phyloP scores from a whole-genome alignment of 2,797 vertebrate species.

The Percopsis omiscomaycus region DNA sequence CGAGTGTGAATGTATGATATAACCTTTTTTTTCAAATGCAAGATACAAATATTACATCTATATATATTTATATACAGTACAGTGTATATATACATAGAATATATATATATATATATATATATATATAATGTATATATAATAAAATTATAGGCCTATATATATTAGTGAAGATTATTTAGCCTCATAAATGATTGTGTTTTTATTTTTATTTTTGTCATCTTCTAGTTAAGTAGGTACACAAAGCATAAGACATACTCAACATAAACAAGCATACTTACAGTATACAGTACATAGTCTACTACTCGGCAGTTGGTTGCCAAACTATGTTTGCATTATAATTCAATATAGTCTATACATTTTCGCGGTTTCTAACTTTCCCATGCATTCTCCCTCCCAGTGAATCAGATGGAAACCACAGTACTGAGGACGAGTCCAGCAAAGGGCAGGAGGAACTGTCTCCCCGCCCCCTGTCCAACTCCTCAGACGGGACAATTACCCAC shows the following conservation, averaged over 20 bases:
- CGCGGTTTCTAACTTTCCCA: conserved; percentile 5
- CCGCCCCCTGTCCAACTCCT: conserved; percentile 86
- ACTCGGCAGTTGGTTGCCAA: neutral
- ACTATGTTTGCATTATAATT: neutral
- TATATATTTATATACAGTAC: too few relatives aligned
- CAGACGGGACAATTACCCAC: conserved; percentile 83
- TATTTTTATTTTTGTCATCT: too few relatives aligned
- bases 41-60: neutral
- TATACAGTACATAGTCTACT: neutral
- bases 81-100: too few relatives aligned
- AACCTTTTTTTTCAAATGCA: conserved; percentile 9
- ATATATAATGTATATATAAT: too few relatives aligned
- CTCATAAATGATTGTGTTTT: too few relatives aligned
- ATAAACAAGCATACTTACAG: too few relatives aligned
- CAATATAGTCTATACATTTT: neutral
- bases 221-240: too few relatives aligned
- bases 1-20: conserved; percentile 39
- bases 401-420: conserved; percentile 78
- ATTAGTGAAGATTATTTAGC: too few relatives aligned
- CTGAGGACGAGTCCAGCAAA: conserved; percentile 97
- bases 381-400: conserved; percentile 54
- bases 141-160: too few relatives aligned
- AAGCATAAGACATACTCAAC: too few relatives aligned
- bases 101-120: too few relatives aligned
- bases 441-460: conserved; percentile 96